phyloP scores from a whole-genome alignment of 2,797 vertebrate genomes.

The Enteromius thamalakanensis region DNA sequence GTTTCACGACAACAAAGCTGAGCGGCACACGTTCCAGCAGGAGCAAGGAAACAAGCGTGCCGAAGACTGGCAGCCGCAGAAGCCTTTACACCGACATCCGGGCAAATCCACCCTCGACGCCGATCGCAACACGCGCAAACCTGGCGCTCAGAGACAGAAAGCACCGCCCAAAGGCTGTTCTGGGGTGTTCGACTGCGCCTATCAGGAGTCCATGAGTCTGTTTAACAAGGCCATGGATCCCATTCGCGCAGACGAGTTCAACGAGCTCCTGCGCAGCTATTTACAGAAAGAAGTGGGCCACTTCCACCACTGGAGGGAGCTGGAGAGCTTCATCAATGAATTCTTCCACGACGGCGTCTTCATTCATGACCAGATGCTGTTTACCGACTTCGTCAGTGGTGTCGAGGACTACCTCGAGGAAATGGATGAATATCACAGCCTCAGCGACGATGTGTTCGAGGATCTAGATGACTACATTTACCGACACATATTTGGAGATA shows the following conservation, averaged over 20 bases:
- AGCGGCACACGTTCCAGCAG: constrained; percentile 46
- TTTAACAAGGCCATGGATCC: constrained; percentile 87
- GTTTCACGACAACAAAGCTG: constrained; percentile 64
- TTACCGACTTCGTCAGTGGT: constrained; percentile 91
- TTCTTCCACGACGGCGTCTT: constrained; percentile 94
- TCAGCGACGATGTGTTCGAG: constrained; percentile 79
- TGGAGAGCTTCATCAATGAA: constrained; percentile 85
- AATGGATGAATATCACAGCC: constrained; percentile 84
- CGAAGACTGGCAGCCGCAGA: constrained; percentile 71
- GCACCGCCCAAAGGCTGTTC: constrained; percentile 78
- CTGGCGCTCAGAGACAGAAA: constrained; percentile 64
- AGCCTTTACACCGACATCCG: constrained; percentile 65
- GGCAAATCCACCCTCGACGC: constrained; percentile 61
- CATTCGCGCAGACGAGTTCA: constrained; percentile 88
- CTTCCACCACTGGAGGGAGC: constrained; percentile 93
- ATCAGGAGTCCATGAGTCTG: constrained; percentile 85
- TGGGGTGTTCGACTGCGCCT: constrained; percentile 86
- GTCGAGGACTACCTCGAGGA: constrained; percentile 89
- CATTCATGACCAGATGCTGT: constrained; percentile 94
- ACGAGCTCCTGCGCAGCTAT: constrained; percentile 87
- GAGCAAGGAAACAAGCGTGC: constrained; percentile 66
- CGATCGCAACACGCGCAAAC: constrained; percentile 71
- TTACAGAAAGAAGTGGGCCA: constrained; percentile 86
- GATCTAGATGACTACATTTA: constrained; percentile 90
- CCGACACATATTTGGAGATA: constrained; percentile 89